A percentile compares a stretch with the other conserved stretches of the same genome.
Conservation (phyloP, 2,113 vertebrate genomes). For the Chaetodon auriga region DNA sequence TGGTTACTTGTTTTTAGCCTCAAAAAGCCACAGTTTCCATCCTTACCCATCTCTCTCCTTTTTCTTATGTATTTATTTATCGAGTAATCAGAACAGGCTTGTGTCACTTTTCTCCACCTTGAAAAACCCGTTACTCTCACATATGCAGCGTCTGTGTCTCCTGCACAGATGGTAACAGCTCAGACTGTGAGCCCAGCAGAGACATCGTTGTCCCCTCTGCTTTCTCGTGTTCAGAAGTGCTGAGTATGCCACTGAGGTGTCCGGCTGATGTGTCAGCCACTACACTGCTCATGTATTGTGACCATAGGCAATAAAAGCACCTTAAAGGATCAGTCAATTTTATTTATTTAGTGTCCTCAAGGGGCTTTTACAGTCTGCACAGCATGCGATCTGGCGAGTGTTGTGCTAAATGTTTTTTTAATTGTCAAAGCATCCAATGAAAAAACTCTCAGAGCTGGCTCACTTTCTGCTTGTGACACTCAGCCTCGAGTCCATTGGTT, state of each 20-base stretch:
- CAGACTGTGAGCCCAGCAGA: constrained; percentile 1
- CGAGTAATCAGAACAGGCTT: not conserved
- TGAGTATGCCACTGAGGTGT: not conserved
- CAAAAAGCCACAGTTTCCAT: not conserved
- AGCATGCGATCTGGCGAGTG: no score
- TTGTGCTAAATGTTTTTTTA: no score
- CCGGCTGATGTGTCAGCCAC: not conserved
- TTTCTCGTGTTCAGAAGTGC: not conserved
- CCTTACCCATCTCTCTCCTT: not conserved
- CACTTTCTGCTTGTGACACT: not conserved
- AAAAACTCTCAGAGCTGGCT: not conserved
- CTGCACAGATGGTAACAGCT: constrained; percentile 34
- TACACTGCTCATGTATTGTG: not conserved
- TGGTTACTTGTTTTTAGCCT: not conserved
- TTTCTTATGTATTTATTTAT: not conserved
- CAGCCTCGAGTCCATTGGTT: not conserved
- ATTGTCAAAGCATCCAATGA: not conserved
- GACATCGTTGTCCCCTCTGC: not conserved
- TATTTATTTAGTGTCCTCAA: no score
- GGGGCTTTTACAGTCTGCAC: no score
- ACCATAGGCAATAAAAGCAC: not conserved
- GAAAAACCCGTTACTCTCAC: not conserved
- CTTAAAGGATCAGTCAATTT: no score
- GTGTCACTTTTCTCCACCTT: not conserved
- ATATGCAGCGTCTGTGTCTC: not conserved